phyloP scores from a whole-genome alignment of 2,113 vertebrate species.

The Dendrocopos noguchii region DNA sequence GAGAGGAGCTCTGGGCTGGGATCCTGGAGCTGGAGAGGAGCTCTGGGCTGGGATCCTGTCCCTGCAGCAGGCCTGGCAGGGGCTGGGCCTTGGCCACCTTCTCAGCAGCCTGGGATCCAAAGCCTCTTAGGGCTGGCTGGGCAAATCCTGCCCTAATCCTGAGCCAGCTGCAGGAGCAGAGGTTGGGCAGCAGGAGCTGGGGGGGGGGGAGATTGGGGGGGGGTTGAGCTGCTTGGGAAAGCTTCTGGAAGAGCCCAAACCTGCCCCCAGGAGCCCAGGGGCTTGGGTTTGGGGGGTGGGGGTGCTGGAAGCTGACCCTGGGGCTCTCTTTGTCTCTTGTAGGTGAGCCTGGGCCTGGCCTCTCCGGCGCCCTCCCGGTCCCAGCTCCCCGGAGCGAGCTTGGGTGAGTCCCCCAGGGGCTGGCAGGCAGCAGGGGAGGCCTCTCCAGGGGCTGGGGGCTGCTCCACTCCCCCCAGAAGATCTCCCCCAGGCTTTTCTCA shows the following conservation, averaged over 20 bases:
- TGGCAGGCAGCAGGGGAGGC: not conserved
- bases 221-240: too few relatives aligned
- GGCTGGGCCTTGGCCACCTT: not conserved
- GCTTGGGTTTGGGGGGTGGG: too few relatives aligned
- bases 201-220: too few relatives aligned
- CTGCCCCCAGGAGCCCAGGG: too few relatives aligned
- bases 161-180: not conserved
- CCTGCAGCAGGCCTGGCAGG: not conserved
- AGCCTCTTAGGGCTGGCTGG: not conserved
- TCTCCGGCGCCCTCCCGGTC: conserved; percentile 68
- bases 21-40: too few relatives aligned
- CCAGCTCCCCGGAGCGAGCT: conserved; percentile 65
- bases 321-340: conserved; percentile 64
- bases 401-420: conserved; percentile 71
- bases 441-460: not conserved
- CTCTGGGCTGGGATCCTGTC: too few relatives aligned
- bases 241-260: too few relatives aligned
- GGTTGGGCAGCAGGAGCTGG: too few relatives aligned
- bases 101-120: conserved; percentile 29
- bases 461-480: not conserved
- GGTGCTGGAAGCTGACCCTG: not conserved
- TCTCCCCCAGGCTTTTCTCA: not conserved
- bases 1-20: too few relatives aligned
- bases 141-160: conserved; percentile 32
- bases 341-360: conserved; percentile 75